Conservation (phyloP, 2,888 invertebrate species). For the Orchesellides sinensis region DNA sequence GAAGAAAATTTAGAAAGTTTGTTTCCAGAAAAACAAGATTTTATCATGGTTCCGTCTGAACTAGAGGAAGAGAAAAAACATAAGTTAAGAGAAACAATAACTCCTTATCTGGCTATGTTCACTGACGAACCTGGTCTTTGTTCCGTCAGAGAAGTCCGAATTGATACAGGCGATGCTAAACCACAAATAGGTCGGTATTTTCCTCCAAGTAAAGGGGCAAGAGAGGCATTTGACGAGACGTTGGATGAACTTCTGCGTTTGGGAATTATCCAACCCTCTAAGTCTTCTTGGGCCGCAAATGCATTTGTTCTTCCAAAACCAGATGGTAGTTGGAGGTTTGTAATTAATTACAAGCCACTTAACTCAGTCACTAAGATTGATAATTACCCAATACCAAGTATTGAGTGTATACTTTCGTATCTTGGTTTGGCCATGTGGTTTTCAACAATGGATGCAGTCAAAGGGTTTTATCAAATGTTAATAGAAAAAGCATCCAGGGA, state of each 20-base stretch:
- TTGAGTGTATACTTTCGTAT: slow-evolving; percentile 75
- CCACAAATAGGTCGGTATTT: slow-evolving; percentile 41
- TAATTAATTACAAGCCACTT: slow-evolving; percentile 75
- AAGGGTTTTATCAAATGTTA: slow-evolving; percentile 76
- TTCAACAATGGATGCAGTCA: slow-evolving; percentile 75
- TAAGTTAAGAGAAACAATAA: slow-evolving; percentile 8
- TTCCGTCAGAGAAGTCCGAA: slow-evolving; percentile 15
- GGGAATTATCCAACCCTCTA: slow-evolving; percentile 52
- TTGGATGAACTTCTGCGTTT: slow-evolving; percentile 59
- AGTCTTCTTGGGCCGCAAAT: slow-evolving; percentile 46
- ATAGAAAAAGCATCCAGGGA: slow-evolving; percentile 70
- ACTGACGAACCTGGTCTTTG: slow-evolving; percentile 39
- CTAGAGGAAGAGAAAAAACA: slow-evolving; percentile 20
- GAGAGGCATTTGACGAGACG: slow-evolving; percentile 42
- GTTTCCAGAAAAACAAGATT: not conserved
- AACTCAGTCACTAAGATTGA: slow-evolving; percentile 59
- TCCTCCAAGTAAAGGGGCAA: slow-evolving; percentile 51
- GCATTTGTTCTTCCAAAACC: slow-evolving; percentile 75
- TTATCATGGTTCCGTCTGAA: slow-evolving; percentile 14
- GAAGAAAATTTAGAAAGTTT: slow-evolving; percentile 34
- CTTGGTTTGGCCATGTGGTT: slow-evolving; percentile 75
- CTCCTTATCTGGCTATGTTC: slow-evolving; percentile 26
- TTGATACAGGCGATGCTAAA: slow-evolving; percentile 33
- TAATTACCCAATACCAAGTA: slow-evolving; percentile 74
- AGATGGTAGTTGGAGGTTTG: slow-evolving; percentile 73